Evolutionary conservation across 2,888 invertebrate species (phyloP).

Genomic region (Drosophila testacea): DNA sequence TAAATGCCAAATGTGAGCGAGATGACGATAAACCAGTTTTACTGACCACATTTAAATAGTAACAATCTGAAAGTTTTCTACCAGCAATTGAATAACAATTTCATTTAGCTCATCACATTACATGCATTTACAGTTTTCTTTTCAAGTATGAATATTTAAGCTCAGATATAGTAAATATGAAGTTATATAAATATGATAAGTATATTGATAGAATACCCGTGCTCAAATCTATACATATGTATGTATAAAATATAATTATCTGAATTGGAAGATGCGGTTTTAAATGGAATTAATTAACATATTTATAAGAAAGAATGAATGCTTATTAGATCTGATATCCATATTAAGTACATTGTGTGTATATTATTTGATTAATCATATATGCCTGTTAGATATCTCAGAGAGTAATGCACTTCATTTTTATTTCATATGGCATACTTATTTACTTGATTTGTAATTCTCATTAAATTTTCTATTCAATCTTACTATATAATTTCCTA

Average conservation of each 20-base stretch:
- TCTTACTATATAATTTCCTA: not conserved
- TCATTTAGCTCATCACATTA: conserved; percentile 9
- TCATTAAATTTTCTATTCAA: not conserved
- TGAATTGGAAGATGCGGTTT: not conserved
- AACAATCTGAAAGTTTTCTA: conserved; percentile 26
- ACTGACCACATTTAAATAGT: not conserved
- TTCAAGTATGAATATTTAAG: not conserved
- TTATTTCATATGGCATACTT: not conserved
- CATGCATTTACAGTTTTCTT: not conserved
- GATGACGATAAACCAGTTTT: conserved; percentile 34
- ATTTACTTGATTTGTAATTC: not conserved
- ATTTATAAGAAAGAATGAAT: not conserved
- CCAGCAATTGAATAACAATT: conserved; percentile 34
- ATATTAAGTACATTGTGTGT: not conserved
- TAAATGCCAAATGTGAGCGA: conserved; percentile 16
- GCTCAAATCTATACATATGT: too few relatives aligned
- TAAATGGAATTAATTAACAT: not conserved
- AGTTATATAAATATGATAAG: too few relatives aligned
- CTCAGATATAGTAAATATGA: too few relatives aligned
- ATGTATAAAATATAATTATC: not conserved
- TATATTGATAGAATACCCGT: too few relatives aligned
- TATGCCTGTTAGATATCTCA: not conserved
- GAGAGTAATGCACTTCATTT: too few relatives aligned
- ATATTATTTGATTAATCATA: too few relatives aligned
- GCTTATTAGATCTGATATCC: not conserved